Conservation (phyloP, 2,113 vertebrate genomes). For the Strigops habroptila region DNA sequence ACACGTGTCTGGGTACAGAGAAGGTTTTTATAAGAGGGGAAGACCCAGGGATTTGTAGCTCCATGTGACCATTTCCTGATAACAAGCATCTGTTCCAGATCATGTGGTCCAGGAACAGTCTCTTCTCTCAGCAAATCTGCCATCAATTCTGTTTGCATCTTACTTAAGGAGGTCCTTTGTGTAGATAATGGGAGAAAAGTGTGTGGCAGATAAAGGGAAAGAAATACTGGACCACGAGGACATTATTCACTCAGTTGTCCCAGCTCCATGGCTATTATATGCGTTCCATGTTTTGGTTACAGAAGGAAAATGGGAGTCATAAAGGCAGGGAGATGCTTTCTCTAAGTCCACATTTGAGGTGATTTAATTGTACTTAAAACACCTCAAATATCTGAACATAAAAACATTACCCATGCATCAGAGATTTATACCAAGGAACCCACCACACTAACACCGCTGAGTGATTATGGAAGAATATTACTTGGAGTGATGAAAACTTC, state of each 20-base stretch:
- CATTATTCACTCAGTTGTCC: neutral
- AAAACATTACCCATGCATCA: neutral
- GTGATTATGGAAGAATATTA: neutral
- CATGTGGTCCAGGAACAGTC: neutral
- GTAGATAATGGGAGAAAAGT: neutral
- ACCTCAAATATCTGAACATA: neutral
- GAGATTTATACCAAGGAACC: neutral
- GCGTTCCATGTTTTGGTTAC: accelerated
- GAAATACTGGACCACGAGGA: neutral
- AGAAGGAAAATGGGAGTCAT: neutral
- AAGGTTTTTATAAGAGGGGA: neutral
- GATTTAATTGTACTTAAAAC: neutral
- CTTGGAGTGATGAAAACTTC: conserved; percentile 2
- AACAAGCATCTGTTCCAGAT: neutral
- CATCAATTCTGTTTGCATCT: neutral
- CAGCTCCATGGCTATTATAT: accelerated
- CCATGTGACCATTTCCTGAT: accelerated
- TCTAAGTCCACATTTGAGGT: neutral
- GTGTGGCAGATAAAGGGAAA: neutral
- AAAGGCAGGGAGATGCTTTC: neutral
- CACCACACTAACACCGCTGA: neutral
- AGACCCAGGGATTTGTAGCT: neutral
- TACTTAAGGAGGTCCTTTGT: neutral
- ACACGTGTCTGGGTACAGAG: accelerated
- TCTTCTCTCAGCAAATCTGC: neutral